Base-by-base conservation (phyloP, 2,797 vertebrate genomes). In the Lithobates sylvaticus region DNA sequence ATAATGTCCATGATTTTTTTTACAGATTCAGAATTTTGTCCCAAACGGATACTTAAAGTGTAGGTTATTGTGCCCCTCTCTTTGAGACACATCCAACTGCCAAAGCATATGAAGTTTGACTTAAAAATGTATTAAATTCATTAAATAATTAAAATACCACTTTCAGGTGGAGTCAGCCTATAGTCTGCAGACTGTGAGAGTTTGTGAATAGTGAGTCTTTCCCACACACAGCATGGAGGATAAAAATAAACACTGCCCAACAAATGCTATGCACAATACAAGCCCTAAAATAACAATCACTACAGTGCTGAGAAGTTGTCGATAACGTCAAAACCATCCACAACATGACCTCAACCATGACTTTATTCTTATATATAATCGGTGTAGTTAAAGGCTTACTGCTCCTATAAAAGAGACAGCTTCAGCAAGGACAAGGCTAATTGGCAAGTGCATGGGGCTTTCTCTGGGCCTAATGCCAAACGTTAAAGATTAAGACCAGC, bases 391-490 rank as follows among this genome's bases (percentile, higher is more conserved):
- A 78, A 13, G 10, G 23, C 76, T 78, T 29, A 79, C n/a, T 32
- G 67, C 78, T 42, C 61, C 50, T 44, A 76, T 64, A 64, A 77
- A 47, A 82, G 26, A 86, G 79, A 70, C 65, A 77, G 76, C 67
- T 72, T 39, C 39, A 77, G 67, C 18, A 71, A 32, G 85, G 74
- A 61, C 85, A 78, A 65, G 72, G 79, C 85, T 82, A 86, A 82
- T 77, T 86, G 84, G 78, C 79, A 83, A 77, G 78, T 82, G 70
- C 67, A 71, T 86, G 85, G 85, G 79, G 50, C 79, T 86, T 77
- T 80, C 77, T 76, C 79, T 78, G 54, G 85, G 85, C 85, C 64
- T 32, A 6, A 32, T 44, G 79, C 85, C 85, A 86, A 86, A 75
- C 18, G 64, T 67, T 78, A 23, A 84, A 84, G 82, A 84, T 84